Evolutionary conservation across 2,888 invertebrate species (phyloP), one percentile per base, ranked within the genome.

Genomic region (Sminthurinus aureus): DNA sequence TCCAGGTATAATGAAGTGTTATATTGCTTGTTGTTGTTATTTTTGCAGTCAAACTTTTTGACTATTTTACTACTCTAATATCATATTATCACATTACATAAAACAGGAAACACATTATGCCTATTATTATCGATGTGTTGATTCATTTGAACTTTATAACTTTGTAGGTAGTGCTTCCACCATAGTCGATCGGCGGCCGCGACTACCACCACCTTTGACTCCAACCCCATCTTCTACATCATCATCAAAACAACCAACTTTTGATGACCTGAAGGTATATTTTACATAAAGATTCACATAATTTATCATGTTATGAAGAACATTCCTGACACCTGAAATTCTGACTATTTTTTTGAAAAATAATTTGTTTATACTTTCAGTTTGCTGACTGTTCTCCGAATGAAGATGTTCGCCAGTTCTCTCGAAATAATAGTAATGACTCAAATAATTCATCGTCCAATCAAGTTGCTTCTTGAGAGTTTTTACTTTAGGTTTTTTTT

Each of bases 381-480:
- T 76, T 51, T 90, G 91, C 91, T 81, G 91, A 92, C 86, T 90
- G 90, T 84, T 92, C 92, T 50, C 92, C 92, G 18, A 91, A 91
- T 75, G 92, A 92, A 89, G 92, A 92, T 91, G 24, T 91, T 91
- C 76, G 92, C 92, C 89, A 92, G 92, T 85, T 85, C 67, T 82
- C 82, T 66, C 80, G 85, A 50, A 84, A 84, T 77, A 85, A 82
- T 82, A 84, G 84, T 64, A 85, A 84, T 73, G 85, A 85, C 80
- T 85, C 85, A 66, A 83, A 85, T 69, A 74, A 58, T 66, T 85
- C 85, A 69, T 84, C 84, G 52, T 82, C 83, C 76, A 85, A 83
- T 81, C 81, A 85, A 77, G 84, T 84, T 11, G 58, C 84, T 84
- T 84, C 84, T 84, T 84, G 84, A 84, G 84, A 83, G 79, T 83